Conservation (phyloP, 2,113 vertebrate genomes). For the Coreoperca whiteheadi region DNA sequence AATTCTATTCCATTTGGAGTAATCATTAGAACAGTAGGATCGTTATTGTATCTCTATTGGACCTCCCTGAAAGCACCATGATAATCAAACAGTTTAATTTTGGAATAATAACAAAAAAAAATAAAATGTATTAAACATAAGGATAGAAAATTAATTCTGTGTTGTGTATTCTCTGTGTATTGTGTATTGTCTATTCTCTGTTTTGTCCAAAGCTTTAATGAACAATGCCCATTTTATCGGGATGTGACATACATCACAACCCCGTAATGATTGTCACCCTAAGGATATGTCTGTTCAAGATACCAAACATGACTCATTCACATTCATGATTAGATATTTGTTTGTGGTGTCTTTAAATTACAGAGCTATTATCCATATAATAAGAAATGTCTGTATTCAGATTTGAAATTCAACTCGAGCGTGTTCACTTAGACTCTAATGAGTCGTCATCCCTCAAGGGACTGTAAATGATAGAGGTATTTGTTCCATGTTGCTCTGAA, state of each 20-base stretch:
- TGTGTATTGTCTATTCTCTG: too few species aligned
- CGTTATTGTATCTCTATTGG: background rate
- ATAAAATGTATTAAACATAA: background rate
- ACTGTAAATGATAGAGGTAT: background rate
- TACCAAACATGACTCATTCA: conserved; percentile 5
- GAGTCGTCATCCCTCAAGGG: conserved; percentile 18
- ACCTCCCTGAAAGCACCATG: background rate
- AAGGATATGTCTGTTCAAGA: background rate
- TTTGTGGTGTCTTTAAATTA: conserved; percentile 19
- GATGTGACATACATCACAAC: background rate
- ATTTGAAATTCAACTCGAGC: conserved; percentile 39
- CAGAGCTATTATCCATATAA: conserved; percentile 5
- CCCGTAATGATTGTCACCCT: background rate
- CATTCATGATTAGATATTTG: conserved; percentile 19
- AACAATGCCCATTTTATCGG: background rate
- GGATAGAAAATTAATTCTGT: background rate
- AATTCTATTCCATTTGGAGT: background rate
- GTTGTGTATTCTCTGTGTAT: background rate
- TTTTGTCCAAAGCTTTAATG: background rate
- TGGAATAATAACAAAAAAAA: background rate
- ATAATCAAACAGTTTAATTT: background rate
- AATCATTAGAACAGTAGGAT: background rate
- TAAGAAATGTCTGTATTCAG: conserved; percentile 2
- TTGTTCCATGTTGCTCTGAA: conserved; percentile 5
- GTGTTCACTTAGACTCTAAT: conserved; percentile 19